Conservation (phyloP, 2,113 vertebrate species). For the Pimephales promelas region DNA sequence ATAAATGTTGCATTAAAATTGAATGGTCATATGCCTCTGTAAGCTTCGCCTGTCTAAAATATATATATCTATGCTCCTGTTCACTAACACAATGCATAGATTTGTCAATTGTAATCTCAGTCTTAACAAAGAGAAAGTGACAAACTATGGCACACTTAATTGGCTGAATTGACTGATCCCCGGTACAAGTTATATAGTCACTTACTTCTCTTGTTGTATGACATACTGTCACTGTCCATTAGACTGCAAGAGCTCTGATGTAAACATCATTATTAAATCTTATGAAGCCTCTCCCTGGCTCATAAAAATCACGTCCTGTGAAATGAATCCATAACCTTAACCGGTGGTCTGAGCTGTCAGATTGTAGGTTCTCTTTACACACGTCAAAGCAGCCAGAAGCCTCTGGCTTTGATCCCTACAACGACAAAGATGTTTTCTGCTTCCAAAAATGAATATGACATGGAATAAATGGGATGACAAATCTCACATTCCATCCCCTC, state of each 20-base stretch:
- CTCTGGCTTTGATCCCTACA: slow-evolving; percentile 48
- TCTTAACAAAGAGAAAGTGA: too few relatives aligned
- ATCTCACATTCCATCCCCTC: slow-evolving; percentile 29
- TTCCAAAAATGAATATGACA: slow-evolving; percentile 11
- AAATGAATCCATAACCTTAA: slow-evolving; percentile 50
- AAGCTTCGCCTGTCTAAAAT: too few relatives aligned
- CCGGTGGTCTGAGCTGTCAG: slow-evolving; percentile 40
- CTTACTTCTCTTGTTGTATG: slow-evolving; percentile 33
- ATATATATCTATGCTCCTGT: too few relatives aligned
- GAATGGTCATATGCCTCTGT: too few relatives aligned
- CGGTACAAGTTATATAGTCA: background rate
- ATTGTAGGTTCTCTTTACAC: background rate
- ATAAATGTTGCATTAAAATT: too few relatives aligned
- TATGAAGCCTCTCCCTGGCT: slow-evolving; percentile 17
- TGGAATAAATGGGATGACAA: slow-evolving; percentile 43
- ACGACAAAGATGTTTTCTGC: slow-evolving; percentile 7
- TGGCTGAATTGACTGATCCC: slow-evolving; percentile 6
- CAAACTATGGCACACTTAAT: slow-evolving; percentile 6
- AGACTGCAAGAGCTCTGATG: slow-evolving; percentile 15
- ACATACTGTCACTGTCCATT: slow-evolving; percentile 31
- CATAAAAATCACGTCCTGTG: slow-evolving; percentile 46
- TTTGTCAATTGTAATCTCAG: too few relatives aligned
- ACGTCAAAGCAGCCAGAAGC: background rate
- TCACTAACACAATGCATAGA: too few relatives aligned
- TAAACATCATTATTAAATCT: slow-evolving; percentile 8